These are phyloP conservation scores for Morinoia aosen DNA, from an alignment of 2,888 invertebrate genomes.

Conservation along the genomic window DNA sequence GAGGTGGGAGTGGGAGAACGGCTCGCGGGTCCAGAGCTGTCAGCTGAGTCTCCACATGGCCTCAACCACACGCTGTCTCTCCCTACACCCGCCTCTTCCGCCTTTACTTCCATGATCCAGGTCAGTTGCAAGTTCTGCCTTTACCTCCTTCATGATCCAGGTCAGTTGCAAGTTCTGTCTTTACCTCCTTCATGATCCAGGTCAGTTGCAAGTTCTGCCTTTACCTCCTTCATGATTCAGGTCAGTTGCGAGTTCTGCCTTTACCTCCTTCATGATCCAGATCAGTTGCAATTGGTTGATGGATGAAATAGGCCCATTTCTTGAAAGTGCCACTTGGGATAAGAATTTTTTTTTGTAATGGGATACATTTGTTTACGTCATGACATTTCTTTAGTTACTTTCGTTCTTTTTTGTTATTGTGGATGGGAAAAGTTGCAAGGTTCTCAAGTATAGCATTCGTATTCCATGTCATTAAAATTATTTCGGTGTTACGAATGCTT, in stretches of 20 bases:
- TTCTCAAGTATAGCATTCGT: too few species aligned
- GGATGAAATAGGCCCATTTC: too few species aligned
- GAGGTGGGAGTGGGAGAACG: slow-evolving; percentile 36
- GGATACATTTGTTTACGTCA: not conserved
- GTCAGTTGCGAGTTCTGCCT: not conserved
- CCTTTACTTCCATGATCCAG: slow-evolving; percentile 26
- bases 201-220: not conserved
- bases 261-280: not conserved
- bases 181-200: slow-evolving; percentile 40
- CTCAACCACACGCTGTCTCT: not conserved
- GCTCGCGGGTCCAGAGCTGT: not conserved
- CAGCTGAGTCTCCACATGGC: not conserved
- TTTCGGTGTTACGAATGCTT: too few species aligned
- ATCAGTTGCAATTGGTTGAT: too few species aligned
- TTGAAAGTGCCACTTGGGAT: too few species aligned
- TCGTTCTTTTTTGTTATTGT: too few species aligned
- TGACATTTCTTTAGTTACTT: not conserved
- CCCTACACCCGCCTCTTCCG: not conserved
- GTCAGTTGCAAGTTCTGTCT: not conserved
- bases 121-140: not conserved
- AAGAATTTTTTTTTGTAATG: not conserved
- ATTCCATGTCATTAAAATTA: too few species aligned
- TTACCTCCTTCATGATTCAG: slow-evolving; percentile 38
- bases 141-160: slow-evolving; percentile 41
- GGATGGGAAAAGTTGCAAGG: too few species aligned